These are phyloP conservation scores for Papilio polytes DNA, from an alignment of 1,140 invertebrate genomes.

Conservation along the genomic window DNA sequence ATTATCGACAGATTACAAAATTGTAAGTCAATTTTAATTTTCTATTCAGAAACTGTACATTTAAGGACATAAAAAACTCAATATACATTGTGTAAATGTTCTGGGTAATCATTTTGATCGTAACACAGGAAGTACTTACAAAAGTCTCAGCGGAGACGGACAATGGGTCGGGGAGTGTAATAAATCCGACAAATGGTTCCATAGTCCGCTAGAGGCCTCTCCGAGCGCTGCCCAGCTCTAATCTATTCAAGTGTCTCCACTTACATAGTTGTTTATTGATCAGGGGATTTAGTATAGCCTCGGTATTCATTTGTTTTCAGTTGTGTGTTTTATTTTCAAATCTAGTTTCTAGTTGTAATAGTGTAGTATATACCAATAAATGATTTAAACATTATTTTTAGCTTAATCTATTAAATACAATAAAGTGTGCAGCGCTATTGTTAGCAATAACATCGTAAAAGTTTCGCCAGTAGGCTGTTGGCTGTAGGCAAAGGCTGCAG, in stretches of 20 bases:
- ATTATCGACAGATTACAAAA: neutral
- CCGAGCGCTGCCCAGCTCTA: constrained; percentile 52
- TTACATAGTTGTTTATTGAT: constrained; percentile 42
- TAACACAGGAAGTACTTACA: constrained; percentile 52
- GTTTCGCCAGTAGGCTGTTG: constrained; percentile 5
- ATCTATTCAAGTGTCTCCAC: constrained; percentile 51
- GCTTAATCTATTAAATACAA: too few relatives aligned
- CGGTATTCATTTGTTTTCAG: neutral
- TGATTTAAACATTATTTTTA: too few relatives aligned
- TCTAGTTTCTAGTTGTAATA: too few relatives aligned
- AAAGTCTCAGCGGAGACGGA: constrained; percentile 56
- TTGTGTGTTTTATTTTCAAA: too few relatives aligned
- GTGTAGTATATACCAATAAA: too few relatives aligned
- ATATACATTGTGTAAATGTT: constrained; percentile 29
- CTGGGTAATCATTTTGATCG: constrained; percentile 52
- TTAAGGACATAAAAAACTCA: constrained; percentile 14
- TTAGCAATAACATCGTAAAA: neutral
- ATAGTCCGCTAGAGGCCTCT: constrained; percentile 44
- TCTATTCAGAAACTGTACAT: neutral
- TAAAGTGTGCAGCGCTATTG: neutral
- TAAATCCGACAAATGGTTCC: constrained; percentile 58
- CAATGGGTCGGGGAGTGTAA: constrained; percentile 54
- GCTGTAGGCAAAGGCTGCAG: constrained; percentile 19
- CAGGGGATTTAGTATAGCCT: neutral
- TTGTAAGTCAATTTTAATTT: neutral